Evolutionary conservation across 2,888 invertebrate genomes (phyloP).

Genomic region (Drosophila histrio): DNA sequence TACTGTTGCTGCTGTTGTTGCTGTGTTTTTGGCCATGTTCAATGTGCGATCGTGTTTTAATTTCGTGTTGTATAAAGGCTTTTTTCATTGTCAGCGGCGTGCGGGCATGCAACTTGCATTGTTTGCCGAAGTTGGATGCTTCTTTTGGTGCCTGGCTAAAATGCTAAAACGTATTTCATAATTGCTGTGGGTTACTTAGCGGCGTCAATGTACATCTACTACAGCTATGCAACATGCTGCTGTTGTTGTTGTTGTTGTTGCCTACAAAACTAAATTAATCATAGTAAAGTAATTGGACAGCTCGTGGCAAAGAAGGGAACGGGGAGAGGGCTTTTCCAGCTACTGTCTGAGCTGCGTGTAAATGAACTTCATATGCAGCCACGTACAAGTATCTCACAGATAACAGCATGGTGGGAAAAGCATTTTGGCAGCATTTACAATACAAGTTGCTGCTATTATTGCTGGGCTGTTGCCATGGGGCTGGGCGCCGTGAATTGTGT

Average conservation of each 20-base stretch:
- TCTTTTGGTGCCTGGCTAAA: constrained; percentile 53
- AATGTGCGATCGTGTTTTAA: constrained; percentile 77
- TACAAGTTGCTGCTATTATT: constrained; percentile 25
- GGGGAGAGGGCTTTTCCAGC: constrained; percentile 9
- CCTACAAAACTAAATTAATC: constrained; percentile 65
- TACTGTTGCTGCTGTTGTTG: constrained; percentile 23
- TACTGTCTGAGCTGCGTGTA: constrained; percentile 66
- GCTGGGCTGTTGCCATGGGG: constrained; percentile 33
- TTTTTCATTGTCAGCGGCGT: constrained; percentile 75
- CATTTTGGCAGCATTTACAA: constrained; percentile 68
- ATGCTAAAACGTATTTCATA: constrained; percentile 77
- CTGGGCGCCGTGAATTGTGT: constrained; percentile 70
- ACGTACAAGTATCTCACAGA: constrained; percentile 48
- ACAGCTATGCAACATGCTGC: constrained; percentile 32
- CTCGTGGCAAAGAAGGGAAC: constrained; percentile 16
- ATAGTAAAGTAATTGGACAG: constrained; percentile 71
- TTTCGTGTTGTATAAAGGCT: constrained; percentile 73
- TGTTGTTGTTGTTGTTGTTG: constrained; percentile 11
- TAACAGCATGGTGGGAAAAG: constrained; percentile 66
- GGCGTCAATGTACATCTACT: constrained; percentile 64
- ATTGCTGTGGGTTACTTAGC: constrained; percentile 58
- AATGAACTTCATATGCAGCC: constrained; percentile 65
- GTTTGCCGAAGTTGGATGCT: constrained; percentile 45
- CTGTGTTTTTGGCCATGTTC: constrained; percentile 59
- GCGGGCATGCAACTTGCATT: constrained; percentile 74